phyloP scores from a whole-genome alignment of 1,140 invertebrate species.

The Lepidurus packardi region DNA sequence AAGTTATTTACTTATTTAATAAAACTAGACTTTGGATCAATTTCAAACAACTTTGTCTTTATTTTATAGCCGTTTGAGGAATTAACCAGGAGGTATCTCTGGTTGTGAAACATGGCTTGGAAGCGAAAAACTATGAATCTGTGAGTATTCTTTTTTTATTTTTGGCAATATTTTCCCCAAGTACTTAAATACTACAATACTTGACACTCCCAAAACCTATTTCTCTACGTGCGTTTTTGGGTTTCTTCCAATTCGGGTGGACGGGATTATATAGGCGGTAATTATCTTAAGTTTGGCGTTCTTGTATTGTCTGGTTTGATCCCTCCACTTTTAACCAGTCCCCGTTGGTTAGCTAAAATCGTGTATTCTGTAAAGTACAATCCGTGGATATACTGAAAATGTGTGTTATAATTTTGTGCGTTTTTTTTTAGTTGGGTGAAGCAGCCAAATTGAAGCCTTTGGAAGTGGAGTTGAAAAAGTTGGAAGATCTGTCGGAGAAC shows the following conservation, averaged over 20 bases:
- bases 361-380: too few relatives aligned
- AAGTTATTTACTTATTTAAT: constrained; percentile 44
- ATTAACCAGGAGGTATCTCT: constrained; percentile 79
- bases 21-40: too few relatives aligned
- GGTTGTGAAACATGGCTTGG: constrained; percentile 85
- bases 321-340: neutral
- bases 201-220: neutral
- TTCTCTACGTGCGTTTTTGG: neutral
- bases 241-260: constrained; percentile 1
- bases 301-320: constrained; percentile 26
- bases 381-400: too few relatives aligned
- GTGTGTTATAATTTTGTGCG: neutral
- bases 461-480: constrained; percentile 88
- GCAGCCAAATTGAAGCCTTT: constrained; percentile 96
- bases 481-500: constrained; percentile 93
- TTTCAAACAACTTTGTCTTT: constrained; percentile 36
- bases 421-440: constrained; percentile 71
- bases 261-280: neutral
- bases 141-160: constrained; percentile 54
- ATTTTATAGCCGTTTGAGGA: constrained; percentile 61
- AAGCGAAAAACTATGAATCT: constrained; percentile 95
- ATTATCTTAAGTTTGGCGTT: constrained; percentile 38
- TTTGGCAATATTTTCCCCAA: too few relatives aligned
- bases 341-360: neutral
- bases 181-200: neutral